A percentile compares a stretch with the other conserved stretches of the same genome.
Conservation (phyloP, 53 echinoderm and acorn worm species). For the Paracentrotus lividus region DNA sequence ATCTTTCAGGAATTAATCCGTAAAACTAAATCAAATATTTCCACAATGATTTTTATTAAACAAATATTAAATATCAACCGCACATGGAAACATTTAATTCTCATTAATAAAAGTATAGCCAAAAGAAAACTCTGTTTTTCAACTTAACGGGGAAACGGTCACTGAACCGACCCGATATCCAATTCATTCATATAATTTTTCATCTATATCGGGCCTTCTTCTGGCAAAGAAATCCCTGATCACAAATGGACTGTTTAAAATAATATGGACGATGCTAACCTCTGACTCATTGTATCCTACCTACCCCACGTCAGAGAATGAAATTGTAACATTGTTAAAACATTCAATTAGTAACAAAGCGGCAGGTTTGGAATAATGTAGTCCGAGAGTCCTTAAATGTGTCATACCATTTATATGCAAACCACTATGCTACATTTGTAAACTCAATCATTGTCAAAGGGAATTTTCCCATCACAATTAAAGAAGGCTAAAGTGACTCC, state of each 20-base stretch:
- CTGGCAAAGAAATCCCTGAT: background rate
- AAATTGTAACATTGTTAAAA: slow-evolving; percentile 43
- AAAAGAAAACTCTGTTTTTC: slow-evolving; percentile 13
- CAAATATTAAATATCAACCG: background rate
- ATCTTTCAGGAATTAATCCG: background rate
- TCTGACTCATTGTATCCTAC: slow-evolving; percentile 40
- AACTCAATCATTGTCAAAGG: slow-evolving; percentile 7
- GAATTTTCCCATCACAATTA: background rate
- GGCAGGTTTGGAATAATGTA: background rate
- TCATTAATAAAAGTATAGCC: slow-evolving; percentile 44
- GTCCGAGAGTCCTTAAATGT: slow-evolving; percentile 16
- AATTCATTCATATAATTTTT: background rate
- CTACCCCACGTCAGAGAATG: background rate
- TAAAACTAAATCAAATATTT: slow-evolving; percentile 37
- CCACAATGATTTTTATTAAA: background rate
- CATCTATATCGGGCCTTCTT: background rate
- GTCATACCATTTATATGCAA: background rate
- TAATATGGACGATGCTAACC: background rate
- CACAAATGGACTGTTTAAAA: slow-evolving; percentile 21
- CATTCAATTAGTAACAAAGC: slow-evolving; percentile 7
- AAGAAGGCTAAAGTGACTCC: slow-evolving; percentile 24
- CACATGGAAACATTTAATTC: slow-evolving; percentile 34
- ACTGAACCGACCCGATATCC: background rate
- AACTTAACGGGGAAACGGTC: background rate
- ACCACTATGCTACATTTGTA: slow-evolving; percentile 23